Evolutionary conservation across 2,797 vertebrate genomes (phyloP), one percentile per base, ranked within the genome.

Genomic region (Poecilia gillii): DNA sequence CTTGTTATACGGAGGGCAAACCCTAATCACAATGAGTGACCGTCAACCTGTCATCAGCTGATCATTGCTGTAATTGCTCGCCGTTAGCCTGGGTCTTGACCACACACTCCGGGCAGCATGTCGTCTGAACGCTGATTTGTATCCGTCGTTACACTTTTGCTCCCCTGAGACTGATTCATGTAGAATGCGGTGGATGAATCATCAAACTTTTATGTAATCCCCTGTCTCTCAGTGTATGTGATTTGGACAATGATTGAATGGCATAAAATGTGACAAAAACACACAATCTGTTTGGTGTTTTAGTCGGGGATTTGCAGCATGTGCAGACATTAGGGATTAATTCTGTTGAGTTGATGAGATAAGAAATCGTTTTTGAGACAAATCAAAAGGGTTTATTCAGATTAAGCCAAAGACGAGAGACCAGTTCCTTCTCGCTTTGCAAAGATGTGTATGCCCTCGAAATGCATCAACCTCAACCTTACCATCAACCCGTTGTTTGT

Each of bases 1-100:
- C 73, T 59, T 79, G 74, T 75, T 89, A 80, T 78, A 78, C 76
- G 71, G 79, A 82, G 75, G 86, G 81, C 53, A 82, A 43, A 70
- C 83, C 70, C 53, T 78, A 53, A 75, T 85, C 72, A 77, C 16
- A 33, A 49, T 43, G 31, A 62, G 66, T 77, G 83, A 88, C 73
- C 45, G 39, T 77, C 59, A 53, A 36, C 76, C 76, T 84, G 75
- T 86, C 82, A 81, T 86, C 47, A 45, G 12, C 43, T 66, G 46
- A 70, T 85, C 73, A 84, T 89, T 77, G 59, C 83, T 75, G 53
- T 77, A 75, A 76, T 76, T 51, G 45, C 33, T 64, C 16, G 47
- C 55, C 78, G 73, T 55, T 68, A 72, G 53, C 72, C 74, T 81
- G 68, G 72, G 80, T 55, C 75, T 79, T 81, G 83, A 83, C 41